phyloP scores from a whole-genome alignment of 2,113 vertebrate species.

The Sclerurus mexicanus region DNA sequence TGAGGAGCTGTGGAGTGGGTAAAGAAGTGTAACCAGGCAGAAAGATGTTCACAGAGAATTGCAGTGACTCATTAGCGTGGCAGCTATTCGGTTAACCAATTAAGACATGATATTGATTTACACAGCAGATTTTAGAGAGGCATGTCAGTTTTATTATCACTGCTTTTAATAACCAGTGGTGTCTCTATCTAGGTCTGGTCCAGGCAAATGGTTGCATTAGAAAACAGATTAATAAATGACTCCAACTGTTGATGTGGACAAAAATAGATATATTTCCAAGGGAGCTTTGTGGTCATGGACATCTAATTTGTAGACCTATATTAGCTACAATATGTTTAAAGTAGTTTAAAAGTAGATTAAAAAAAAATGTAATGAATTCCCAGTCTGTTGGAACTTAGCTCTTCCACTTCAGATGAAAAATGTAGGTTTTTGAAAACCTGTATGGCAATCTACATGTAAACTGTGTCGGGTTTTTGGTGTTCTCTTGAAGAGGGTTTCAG shows the following conservation, averaged over 20 bases:
- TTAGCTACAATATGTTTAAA: background rate
- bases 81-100: slow-evolving; percentile 17
- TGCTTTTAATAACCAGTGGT: slow-evolving; percentile 3
- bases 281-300: background rate
- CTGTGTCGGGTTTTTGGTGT: background rate
- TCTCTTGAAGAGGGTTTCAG: background rate
- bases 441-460: background rate
- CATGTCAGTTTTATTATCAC: background rate
- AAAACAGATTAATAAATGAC: background rate
- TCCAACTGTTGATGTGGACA: background rate
- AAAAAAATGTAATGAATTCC: background rate
- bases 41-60: background rate
- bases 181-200: background rate
- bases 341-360: background rate
- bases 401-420: background rate
- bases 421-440: background rate
- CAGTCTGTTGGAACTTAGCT: background rate
- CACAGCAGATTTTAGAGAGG: background rate
- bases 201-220: background rate
- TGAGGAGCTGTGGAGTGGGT: background rate
- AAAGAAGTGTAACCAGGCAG: background rate
- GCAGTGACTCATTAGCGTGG: background rate
- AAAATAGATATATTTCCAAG: background rate
- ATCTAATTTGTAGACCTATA: background rate
- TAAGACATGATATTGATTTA: slow-evolving; percentile 13